Base-by-base conservation (phyloP, 2,797 vertebrate genomes). In the Gymnocypris eckloni region DNA sequence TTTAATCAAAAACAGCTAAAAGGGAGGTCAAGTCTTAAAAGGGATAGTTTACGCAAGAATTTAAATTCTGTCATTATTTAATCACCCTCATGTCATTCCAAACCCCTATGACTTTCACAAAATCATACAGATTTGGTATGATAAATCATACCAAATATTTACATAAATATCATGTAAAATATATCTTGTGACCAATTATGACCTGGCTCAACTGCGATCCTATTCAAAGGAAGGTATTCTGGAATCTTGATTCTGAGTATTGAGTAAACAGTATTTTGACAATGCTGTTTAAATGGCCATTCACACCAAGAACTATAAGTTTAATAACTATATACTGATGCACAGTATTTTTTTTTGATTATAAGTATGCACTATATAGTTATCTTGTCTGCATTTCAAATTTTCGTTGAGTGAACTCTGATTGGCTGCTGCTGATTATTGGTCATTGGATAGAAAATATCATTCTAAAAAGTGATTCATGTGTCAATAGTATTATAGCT, bases 371-470 rank as follows among this genome's bases (percentile, higher is more conserved):
- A 6, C 16, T 75, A 33, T 75, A 33, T 8, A 20, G 16, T 52
- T 52, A 2, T 52, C 2, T 33, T 50, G 25, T 52, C 18, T 22
- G 9, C 37, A 22, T 18, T 52, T 33, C 33, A 76, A 22, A 52
- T 75, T 4, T 2, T 22, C 1, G 1, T 52, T 16, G 5, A 5
- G 9, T 75, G 45, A 25, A 75, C 28, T 75, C 15, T 50, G 45
- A 28, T 48, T 73, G 13, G n/a, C 43, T 73, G 71, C 43, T 73
- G 71, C 25, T 75, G 28, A 67, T 52, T 75, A 75, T 37, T 20
- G 1, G 37, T 76, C 16, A 54, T 76, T 52, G 37, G 41, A 43
- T 71, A 22, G 15, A 76, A 75, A 52, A 52, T 52, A 4, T 18
- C 3, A 5, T 33, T 52, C 48, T 33, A 16, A 52, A 61, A 75